phyloP scores from a whole-genome alignment of 2,797 vertebrate genomes.

The Chaetophractus vellerosus region DNA sequence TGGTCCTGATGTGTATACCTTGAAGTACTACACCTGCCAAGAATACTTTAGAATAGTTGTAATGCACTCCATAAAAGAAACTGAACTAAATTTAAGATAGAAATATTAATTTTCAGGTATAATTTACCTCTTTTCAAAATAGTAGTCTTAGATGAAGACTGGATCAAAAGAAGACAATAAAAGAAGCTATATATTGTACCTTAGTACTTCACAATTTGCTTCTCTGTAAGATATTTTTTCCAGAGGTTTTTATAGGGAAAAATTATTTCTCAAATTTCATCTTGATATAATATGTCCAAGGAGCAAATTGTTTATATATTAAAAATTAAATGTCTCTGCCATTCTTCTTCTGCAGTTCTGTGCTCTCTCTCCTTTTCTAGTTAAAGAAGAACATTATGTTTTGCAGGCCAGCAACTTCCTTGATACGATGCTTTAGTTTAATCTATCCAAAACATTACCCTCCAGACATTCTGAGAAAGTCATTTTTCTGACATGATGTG shows the following conservation, averaged over 20 bases:
- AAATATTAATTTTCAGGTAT: conserved; percentile 68
- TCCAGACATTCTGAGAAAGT: conserved; percentile 76
- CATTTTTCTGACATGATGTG: conserved; percentile 73
- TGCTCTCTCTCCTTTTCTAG: conserved; percentile 56
- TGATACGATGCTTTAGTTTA: conserved; percentile 77
- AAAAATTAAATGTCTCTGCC: conserved; percentile 66
- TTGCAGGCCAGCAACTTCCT: conserved; percentile 67
- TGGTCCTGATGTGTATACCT: neutral
- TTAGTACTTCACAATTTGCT: conserved; percentile 65
- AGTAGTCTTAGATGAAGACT: conserved; percentile 69
- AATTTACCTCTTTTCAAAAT: conserved; percentile 68
- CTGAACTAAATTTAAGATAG: conserved; percentile 67
- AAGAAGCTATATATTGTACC: conserved; percentile 66
- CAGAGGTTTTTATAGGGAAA: conserved; percentile 13
- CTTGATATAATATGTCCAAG: conserved; percentile 72
- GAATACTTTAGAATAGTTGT: conserved; percentile 30
- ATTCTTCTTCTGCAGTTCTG: neutral
- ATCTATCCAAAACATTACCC: conserved; percentile 74
- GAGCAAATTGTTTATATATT: conserved; percentile 74
- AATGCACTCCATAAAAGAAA: conserved; percentile 54
- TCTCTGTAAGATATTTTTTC: conserved; percentile 51
- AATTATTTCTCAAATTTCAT: conserved; percentile 73
- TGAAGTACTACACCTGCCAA: neutral
- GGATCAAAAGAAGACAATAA: conserved; percentile 61
- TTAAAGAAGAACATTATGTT: conserved; percentile 78